Base-by-base conservation (phyloP, 2,113 vertebrate genomes). In the Nesoenas mayeri region DNA sequence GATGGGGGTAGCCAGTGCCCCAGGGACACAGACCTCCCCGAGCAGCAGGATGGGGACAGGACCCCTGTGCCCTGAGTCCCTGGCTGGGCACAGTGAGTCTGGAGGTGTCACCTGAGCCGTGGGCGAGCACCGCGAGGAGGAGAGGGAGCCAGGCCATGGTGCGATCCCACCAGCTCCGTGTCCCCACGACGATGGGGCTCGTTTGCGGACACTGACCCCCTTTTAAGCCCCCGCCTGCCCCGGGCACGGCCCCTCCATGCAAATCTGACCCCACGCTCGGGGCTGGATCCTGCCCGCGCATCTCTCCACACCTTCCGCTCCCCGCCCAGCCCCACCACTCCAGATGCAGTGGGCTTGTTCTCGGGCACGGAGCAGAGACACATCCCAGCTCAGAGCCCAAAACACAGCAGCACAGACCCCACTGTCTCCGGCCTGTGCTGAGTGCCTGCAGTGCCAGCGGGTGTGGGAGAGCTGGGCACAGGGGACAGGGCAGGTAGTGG, bases 41-140 rank as follows among this genome's bases (percentile, higher is more conserved):
- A 10, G 42, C 24, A 24, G 38, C 3, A 0, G 10, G 16, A 40
- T 1, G 1, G 9, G 10, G 24, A 40, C 1, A 2, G 9, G 32
- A 4, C 24, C n/a, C 58, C 58, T 24, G n/a, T 36, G 70, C 47
- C 19, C 47, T 22, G 6, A 48, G 15, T 5, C 6, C 12, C 18
- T 0, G 0, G 7, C 2, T 9, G 6, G 20, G 10, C 10, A 61
- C 6, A 85, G 74, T 0, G 20, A 57, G 0, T 47, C 84, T 31
- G 71, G 38, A 28, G 54, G 24, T 5, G 34, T 42, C 78, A 96
- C 70, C 89, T 81, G 89, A 78, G 75, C n/a, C 25, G 34, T 92
- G 70, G 47, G 48, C 47, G 29, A 94, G 93, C 89, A 89, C 70
- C 64, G 6, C 58, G 31, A 92, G 17, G 75, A 92, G 57, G 38